Conservation (phyloP, 1,140 invertebrate genomes). For the Globodera rostochiensis region DNA sequence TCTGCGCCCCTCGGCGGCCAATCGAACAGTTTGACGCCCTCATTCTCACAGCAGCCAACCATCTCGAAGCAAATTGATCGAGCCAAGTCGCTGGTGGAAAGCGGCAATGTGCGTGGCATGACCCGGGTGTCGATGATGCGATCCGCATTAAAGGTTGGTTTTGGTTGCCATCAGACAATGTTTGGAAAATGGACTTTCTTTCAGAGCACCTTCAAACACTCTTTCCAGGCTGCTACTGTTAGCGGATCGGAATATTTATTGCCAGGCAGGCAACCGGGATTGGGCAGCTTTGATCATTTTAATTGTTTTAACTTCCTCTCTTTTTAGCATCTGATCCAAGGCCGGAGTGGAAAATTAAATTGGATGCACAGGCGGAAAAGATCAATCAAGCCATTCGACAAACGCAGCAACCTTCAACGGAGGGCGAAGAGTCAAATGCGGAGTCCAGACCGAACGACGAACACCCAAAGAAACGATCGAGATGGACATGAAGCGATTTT, state of each 20-base stretch:
- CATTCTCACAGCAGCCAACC: neutral
- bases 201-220: constrained; percentile 46
- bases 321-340: constrained; percentile 46
- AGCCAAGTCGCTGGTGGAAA: constrained; percentile 33
- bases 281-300: no score
- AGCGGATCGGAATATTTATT: constrained; percentile 9
- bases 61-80: constrained; percentile 25
- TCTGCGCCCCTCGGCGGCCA: constrained; percentile 22
- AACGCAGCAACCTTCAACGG: neutral
- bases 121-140: constrained; percentile 39
- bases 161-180: no score
- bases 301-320: no score
- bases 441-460: neutral
- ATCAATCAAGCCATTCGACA: constrained; percentile 31
- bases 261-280: neutral
- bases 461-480: neutral
- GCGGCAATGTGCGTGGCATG: constrained; percentile 18
- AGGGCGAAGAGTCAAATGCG: constrained; percentile 1
- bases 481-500: neutral
- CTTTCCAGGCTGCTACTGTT: constrained; percentile 33
- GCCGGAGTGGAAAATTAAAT: constrained; percentile 57
- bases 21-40: neutral
- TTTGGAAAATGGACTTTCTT: neutral
- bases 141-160: constrained; percentile 20
- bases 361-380: constrained; percentile 44